phyloP scores from a whole-genome alignment of 1,140 invertebrate genomes.

The Reticulitermes speratus region DNA sequence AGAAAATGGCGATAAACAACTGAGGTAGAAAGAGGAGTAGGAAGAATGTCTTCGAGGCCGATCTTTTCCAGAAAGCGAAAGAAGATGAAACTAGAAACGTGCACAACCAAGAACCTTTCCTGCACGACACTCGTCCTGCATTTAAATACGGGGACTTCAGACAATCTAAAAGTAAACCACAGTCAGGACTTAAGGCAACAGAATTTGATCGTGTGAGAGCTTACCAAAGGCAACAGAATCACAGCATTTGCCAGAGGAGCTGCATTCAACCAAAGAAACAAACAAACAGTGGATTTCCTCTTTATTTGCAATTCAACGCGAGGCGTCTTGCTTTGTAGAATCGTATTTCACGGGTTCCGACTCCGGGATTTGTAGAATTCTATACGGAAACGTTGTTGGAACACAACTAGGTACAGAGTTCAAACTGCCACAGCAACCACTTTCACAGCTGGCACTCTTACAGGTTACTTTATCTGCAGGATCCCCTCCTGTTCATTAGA shows the following conservation, averaged over 20 bases:
- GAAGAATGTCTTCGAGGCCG: neutral
- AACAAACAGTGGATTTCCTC: slow-evolving; percentile 2
- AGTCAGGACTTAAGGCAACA: neutral
- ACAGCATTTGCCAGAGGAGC: neutral
- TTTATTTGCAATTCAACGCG: slow-evolving; percentile 1
- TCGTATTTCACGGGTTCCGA: neutral
- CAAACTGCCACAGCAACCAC: neutral
- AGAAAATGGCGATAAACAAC: too few relatives aligned
- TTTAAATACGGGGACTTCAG: neutral
- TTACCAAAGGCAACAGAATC: neutral
- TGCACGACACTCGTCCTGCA: neutral
- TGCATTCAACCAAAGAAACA: neutral
- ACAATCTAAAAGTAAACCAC: neutral
- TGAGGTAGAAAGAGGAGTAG: neutral
- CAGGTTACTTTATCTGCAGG: too few relatives aligned
- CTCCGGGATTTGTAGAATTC: neutral
- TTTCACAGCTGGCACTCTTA: too few relatives aligned
- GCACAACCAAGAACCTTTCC: neutral
- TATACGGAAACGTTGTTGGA: neutral
- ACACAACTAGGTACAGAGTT: neutral
- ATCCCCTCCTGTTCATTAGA: too few relatives aligned
- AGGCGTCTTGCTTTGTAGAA: neutral
- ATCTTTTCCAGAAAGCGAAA: neutral
- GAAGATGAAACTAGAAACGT: neutral
- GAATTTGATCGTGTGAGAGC: neutral